Base-by-base conservation (phyloP, 2,888 invertebrate species). In the Marasmarcha lunaedactyla region DNA sequence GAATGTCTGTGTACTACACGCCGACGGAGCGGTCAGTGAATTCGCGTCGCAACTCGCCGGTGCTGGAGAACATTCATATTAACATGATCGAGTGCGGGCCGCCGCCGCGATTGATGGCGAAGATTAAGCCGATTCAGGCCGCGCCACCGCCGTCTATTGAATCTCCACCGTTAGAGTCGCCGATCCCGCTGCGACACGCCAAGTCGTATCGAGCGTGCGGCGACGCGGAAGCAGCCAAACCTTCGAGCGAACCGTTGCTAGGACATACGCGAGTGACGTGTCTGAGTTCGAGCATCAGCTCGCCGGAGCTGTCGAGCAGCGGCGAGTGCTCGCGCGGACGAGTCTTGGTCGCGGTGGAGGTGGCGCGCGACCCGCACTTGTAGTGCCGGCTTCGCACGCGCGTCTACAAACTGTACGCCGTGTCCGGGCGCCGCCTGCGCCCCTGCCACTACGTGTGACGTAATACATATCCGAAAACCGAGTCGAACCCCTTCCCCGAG, bases 1-100 rank as follows among this genome's bases (percentile, higher is more conserved):
- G 86, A 62, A 77, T 88, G 54, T 91, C 91, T 37, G 87, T 93
- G 38, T 94, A 94, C 69, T 94, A 92, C 72, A 93, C 94, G 36
- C 93, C 94, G 9, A 90, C 90, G 2, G 92, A 91, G 62, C 63
- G 89, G 25, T 90, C 90, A 1, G 52, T 87, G 46, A 68, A 79
- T 45, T 85, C 81, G 50, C 64, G 77, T 35, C 57, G 84, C 9
- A 67, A 56, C 52, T 84, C 84, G 38, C 55, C 56, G 40, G 54
- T 84, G 42, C 85, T 85, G 45, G 87, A 87, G 5, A 86, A 86
- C 10, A 86, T 91, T 46, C 90, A 90, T 63, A 88, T 89, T 44
- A 89, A 89, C 57, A 88, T 88, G 68, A 88, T 89, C 46, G 88
- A 88, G 55, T 59, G 71, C 35, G 71, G 70, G 0, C 71, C 71